These are phyloP conservation scores for Rhea pennata DNA, from an alignment of 2,113 vertebrate species.

Conservation along the genomic window DNA sequence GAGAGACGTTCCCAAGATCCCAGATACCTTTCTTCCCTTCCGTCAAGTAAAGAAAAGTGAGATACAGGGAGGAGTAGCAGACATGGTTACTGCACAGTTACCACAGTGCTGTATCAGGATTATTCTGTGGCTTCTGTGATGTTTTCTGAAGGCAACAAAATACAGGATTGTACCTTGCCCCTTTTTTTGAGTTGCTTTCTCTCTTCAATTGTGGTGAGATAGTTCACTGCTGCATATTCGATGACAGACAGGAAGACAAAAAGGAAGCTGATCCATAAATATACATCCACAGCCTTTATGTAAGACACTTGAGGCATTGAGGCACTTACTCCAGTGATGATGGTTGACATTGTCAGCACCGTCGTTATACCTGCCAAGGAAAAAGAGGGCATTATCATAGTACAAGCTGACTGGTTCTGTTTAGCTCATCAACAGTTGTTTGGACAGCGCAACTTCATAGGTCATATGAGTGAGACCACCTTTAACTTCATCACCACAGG, in stretches of 20 bases:
- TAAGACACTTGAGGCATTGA: slow-evolving; percentile 96
- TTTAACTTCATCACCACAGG: not conserved
- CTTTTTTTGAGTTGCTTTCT: slow-evolving; percentile 68
- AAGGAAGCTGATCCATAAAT: slow-evolving; percentile 93
- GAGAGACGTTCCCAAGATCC: not conserved
- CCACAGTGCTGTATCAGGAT: not conserved
- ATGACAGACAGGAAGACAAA: slow-evolving; percentile 92
- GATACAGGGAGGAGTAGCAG: not conserved
- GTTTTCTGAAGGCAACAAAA: slow-evolving; percentile 24
- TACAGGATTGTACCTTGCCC: slow-evolving; percentile 71
- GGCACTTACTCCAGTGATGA: slow-evolving; percentile 89
- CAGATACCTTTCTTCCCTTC: not conserved
- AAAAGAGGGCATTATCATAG: not conserved
- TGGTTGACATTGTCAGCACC: slow-evolving; percentile 92
- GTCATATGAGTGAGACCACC: not conserved
- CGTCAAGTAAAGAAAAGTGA: not conserved
- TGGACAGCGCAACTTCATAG: not conserved
- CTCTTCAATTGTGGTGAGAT: slow-evolving; percentile 90
- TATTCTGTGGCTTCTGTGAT: not conserved
- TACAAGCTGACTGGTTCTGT: not conserved
- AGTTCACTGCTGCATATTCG: slow-evolving; percentile 91
- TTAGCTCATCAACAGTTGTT: not conserved
- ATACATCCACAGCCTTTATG: slow-evolving; percentile 90
- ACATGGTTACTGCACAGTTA: not conserved
- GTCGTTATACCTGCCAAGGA: slow-evolving; percentile 87